Base-by-base conservation (phyloP, 2,888 invertebrate genomes). In the Andrena marginata region DNA sequence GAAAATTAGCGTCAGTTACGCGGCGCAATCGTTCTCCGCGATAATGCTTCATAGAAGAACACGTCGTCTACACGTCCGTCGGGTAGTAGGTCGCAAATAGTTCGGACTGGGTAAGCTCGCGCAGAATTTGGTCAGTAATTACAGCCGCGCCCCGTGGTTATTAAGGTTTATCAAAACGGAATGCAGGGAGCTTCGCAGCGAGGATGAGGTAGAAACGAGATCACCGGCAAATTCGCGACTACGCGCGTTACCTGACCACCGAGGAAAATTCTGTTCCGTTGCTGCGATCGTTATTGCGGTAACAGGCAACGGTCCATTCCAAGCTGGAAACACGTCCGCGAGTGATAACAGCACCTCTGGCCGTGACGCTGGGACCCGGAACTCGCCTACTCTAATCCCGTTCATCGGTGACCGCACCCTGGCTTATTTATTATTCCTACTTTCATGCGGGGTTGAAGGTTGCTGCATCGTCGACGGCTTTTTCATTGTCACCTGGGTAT, bases 361-460 rank as follows among this genome's bases (percentile, higher is more conserved):
- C 33, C 71, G 26, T 54, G 71, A 68, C 75, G 75, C 20, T 76
- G 74, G 77, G 60, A 80, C 70, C 78, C 73, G 86, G 86, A 85
- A 84, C 84, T 81, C 77, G 76, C 72, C 65, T 60, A 35, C 73
- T 71, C 20, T 60, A 48, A 86, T 75, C 81, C 73, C 74, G 59
- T 60, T n/a, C 63, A 74, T 62, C 76, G 54, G 7, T 59, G 68
- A 77, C 87, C 85, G 80, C 82, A 71, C 85, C 81, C 72, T 82
- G 26, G 16, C 72, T 62, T 64, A 33, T 75, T 72, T 68, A 56
- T 67, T 81, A 69, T 74, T 73, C 54, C 10, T 29, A 79, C 80
- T 85, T 83, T 81, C 78, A 80, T 76, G 48, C 70, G 71, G 86
- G 86, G 82, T 86, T 82, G 82, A 81, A 79, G 81, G 75, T 68